phyloP scores from a whole-genome alignment of 2,888 invertebrate genomes.

The Atrina japonica region DNA sequence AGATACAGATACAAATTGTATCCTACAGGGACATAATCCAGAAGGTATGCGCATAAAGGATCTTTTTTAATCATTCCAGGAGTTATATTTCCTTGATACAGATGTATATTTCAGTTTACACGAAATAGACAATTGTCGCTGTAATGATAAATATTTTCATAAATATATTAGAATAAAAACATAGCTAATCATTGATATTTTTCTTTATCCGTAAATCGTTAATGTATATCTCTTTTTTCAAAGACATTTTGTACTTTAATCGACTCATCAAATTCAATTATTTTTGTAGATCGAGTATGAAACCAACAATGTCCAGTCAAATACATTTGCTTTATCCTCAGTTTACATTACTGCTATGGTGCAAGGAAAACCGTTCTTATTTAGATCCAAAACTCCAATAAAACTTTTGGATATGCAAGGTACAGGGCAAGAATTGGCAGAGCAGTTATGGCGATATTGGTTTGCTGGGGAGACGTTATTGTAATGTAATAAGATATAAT shows the following conservation, averaged over 20 bases:
- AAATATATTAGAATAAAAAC: too few species aligned
- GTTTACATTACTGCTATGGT: conserved; percentile 7
- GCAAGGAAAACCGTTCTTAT: conserved; percentile 19
- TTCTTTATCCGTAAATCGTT: too few species aligned
- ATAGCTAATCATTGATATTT: too few species aligned
- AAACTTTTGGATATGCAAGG: conserved; percentile 15
- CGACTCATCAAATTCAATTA: neutral
- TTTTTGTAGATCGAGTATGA: conserved; percentile 26
- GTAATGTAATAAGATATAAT: too few species aligned
- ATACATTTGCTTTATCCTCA: conserved; percentile 6
- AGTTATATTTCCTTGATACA: neutral
- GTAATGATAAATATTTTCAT: neutral
- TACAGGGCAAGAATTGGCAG: conserved; percentile 15
- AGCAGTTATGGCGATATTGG: conserved; percentile 34
- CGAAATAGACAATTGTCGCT: too few species aligned
- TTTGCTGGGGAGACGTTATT: neutral
- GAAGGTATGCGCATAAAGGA: conserved; percentile 6
- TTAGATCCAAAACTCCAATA: conserved; percentile 14
- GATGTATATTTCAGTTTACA: too few species aligned
- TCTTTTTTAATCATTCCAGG: neutral
- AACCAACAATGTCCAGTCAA: conserved; percentile 1
- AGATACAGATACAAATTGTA: conserved; percentile 6
- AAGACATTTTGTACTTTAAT: neutral
- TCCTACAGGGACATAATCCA: conserved; percentile 3
- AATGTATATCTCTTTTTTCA: too few species aligned